Conservation (phyloP, 2,888 invertebrate species). For the Pocota personata region DNA sequence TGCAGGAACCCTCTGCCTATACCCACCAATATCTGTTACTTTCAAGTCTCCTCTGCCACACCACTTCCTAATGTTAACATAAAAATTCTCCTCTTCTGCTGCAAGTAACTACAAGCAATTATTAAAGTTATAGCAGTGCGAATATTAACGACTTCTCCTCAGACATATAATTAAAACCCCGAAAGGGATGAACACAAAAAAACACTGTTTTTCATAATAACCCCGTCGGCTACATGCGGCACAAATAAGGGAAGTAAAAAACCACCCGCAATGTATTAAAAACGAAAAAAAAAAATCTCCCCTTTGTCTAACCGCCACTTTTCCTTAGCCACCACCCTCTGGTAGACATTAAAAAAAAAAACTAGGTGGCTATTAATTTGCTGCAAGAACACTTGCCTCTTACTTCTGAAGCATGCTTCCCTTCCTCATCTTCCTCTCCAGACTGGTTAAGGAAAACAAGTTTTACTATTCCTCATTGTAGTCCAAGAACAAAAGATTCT, state of each 20-base stretch:
- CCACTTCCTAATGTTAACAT: neutral
- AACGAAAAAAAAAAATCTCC: neutral
- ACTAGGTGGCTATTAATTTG: conserved; percentile 72
- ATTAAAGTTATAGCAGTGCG: conserved; percentile 60
- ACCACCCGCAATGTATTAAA: conserved; percentile 17
- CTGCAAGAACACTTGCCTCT: conserved; percentile 69
- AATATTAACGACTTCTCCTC: conserved; percentile 62
- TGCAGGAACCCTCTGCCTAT: neutral
- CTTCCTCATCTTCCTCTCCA: conserved; percentile 5
- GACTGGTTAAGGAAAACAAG: conserved; percentile 56
- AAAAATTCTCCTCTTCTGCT: conserved; percentile 30
- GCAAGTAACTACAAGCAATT: conserved; percentile 59
- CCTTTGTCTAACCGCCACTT: conserved; percentile 41
- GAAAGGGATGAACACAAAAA: conserved; percentile 16
- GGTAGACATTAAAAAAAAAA: conserved; percentile 60
- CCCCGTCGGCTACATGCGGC: conserved; percentile 23
- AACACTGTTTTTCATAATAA: conserved; percentile 17
- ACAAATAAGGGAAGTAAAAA: conserved; percentile 16
- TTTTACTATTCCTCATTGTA: conserved; percentile 33
- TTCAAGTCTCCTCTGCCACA: neutral
- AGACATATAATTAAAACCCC: conserved; percentile 68
- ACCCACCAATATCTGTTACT: neutral
- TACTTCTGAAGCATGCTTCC: too few species aligned
- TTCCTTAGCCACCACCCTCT: conserved; percentile 19
- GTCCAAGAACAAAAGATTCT: conserved; percentile 53